Percentiles rank a stretch among this genome's conserved stretches.
phyloP scores from a whole-genome alignment of 2,888 invertebrate species.

The Epinotia brunnichana region DNA sequence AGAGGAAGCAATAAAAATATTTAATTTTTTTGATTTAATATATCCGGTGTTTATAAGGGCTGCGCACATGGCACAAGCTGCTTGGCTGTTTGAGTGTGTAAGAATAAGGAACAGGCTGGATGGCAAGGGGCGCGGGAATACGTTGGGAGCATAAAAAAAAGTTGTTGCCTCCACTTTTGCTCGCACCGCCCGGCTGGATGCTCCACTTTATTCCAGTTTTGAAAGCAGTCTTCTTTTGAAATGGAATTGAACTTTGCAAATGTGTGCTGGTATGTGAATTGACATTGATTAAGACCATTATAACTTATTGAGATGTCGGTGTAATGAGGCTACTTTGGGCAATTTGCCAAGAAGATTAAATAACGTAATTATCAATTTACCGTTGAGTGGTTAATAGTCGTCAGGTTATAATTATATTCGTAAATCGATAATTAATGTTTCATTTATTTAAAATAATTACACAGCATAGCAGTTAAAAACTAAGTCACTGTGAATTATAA shows the following conservation, averaged over 20 bases:
- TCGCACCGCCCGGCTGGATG: constrained; percentile 58
- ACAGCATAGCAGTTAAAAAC: no score
- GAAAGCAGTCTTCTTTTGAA: constrained; percentile 31
- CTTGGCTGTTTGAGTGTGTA: constrained; percentile 63
- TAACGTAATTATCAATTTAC: not conserved
- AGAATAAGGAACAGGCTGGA: constrained; percentile 79
- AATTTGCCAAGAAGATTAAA: constrained; percentile 3
- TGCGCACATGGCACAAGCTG: constrained; percentile 64
- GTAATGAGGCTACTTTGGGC: constrained; percentile 13
- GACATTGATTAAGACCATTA: constrained; percentile 16
- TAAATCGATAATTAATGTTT: not conserved
- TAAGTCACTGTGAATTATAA: no score
- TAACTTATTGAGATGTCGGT: constrained; percentile 9
- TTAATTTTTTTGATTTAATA: constrained; percentile 39
- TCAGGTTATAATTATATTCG: not conserved
- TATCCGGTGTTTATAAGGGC: constrained; percentile 45
- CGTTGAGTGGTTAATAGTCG: not conserved
- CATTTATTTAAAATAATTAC: no score
- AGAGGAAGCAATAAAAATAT: constrained; percentile 28
- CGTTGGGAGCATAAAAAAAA: constrained; percentile 77
- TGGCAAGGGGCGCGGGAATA: constrained; percentile 75
- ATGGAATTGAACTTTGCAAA: constrained; percentile 28
- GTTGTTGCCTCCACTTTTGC: constrained; percentile 72
- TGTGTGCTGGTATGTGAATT: constrained; percentile 27
- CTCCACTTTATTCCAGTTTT: constrained; percentile 64